Evolutionary conservation across 2,113 vertebrate species (phyloP).

Genomic region (Cyphomyrus discorhynchus): DNA sequence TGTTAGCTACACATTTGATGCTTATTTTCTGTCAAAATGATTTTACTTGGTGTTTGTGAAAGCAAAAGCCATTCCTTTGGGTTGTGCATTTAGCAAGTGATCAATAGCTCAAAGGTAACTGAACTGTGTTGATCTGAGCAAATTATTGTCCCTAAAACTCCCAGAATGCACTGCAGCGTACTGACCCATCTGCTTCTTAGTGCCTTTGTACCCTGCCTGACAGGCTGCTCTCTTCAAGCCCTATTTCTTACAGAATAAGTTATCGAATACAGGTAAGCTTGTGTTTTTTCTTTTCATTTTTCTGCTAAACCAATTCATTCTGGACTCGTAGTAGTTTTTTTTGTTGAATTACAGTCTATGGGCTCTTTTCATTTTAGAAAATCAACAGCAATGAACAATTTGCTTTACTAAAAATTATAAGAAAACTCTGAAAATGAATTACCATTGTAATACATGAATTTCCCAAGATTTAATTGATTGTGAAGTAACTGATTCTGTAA

Average conservation of each 20-base stretch:
- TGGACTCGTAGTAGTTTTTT: neutral
- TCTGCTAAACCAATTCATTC: neutral
- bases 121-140: slow-evolving; percentile 33
- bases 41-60: neutral
- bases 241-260: slow-evolving; percentile 18
- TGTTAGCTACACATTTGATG: neutral
- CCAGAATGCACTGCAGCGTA: slow-evolving; percentile 44
- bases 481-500: neutral
- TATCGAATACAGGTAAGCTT: slow-evolving; percentile 30
- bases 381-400: neutral
- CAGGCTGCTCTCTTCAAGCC: slow-evolving; percentile 1
- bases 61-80: neutral
- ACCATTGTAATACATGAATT: neutral
- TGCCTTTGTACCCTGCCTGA: slow-evolving; percentile 5
- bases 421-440: neutral
- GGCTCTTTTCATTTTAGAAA: neutral
- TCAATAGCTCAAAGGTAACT: slow-evolving; percentile 60
- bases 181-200: slow-evolving; percentile 41
- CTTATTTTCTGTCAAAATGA: neutral
- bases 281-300: neutral
- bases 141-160: slow-evolving; percentile 15
- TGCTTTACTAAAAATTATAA: neutral
- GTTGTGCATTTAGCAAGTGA: slow-evolving; percentile 17
- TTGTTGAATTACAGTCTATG: neutral
- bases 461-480: neutral